Conservation (phyloP, 2,888 invertebrate genomes). For the Gibbula magus region DNA sequence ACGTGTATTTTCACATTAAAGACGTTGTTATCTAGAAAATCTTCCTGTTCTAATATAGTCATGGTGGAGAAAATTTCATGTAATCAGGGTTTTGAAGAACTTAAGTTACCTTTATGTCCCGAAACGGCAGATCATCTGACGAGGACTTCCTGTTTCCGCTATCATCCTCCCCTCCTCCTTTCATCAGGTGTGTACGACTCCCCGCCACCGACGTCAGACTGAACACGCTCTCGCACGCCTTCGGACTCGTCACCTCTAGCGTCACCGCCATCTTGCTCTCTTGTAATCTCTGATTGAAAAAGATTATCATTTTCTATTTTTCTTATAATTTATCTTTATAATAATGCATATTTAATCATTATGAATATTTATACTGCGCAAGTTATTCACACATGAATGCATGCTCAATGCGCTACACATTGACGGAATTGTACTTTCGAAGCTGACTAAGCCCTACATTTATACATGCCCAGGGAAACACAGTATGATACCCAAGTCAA, state of each 20-base stretch:
- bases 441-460: no score
- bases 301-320: not conserved
- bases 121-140: slow-evolving; percentile 20
- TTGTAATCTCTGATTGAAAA: not conserved
- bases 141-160: not conserved
- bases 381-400: no score
- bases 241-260: slow-evolving; percentile 35
- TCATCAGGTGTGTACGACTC: slow-evolving; percentile 24
- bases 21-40: no score
- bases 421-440: no score
- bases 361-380: no score
- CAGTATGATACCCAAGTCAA: no score
- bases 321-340: no score
- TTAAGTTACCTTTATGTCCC: slow-evolving; percentile 32
- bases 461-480: no score
- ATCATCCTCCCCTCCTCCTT: slow-evolving; percentile 2
- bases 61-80: not conserved
- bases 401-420: no score
- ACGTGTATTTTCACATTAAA: no score
- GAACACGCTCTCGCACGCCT: slow-evolving; percentile 33
- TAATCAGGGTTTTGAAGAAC: not conserved
- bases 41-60: no score
- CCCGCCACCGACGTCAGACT: slow-evolving; percentile 36
- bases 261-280: slow-evolving; percentile 4
- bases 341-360: no score